Evolutionary conservation across 2,797 vertebrate species (phyloP).

Genomic region (Gephyroberyx darwinii): DNA sequence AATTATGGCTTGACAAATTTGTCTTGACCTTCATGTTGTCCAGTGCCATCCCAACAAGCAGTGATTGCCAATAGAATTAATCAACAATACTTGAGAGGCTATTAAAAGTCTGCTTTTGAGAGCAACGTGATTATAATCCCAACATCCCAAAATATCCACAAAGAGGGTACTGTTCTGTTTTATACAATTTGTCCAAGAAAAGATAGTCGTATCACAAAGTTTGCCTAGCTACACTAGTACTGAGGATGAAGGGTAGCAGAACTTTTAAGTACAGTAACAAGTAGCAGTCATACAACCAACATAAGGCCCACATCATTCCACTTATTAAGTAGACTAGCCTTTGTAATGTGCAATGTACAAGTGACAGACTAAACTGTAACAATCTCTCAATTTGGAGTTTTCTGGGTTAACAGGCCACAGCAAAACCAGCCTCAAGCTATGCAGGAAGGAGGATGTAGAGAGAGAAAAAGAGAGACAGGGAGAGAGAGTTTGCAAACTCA

Average conservation of each 20-base stretch:
- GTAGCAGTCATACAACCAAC: background rate
- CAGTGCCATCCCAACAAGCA: too few relatives aligned
- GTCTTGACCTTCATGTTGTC: background rate
- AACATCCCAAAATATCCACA: background rate
- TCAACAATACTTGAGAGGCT: too few relatives aligned
- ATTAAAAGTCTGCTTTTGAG: background rate
- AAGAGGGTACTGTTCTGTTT: background rate
- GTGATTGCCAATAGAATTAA: too few relatives aligned
- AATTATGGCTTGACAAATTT: background rate
- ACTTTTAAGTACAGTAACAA: background rate
- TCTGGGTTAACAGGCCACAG: slow-evolving; percentile 49
- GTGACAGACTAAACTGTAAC: slow-evolving; percentile 16
- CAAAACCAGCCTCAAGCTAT: slow-evolving; percentile 34
- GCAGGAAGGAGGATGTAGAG: slow-evolving; percentile 1
- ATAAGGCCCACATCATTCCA: background rate
- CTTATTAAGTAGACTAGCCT: background rate
- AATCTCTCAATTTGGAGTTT: slow-evolving; percentile 11
- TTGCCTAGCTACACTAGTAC: too few relatives aligned
- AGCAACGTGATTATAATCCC: background rate
- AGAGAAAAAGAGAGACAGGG: slow-evolving; percentile 1
- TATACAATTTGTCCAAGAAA: too few relatives aligned
- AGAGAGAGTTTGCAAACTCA: slow-evolving; percentile 23
- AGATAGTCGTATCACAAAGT: too few relatives aligned
- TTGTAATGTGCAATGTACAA: background rate
- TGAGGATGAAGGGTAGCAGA: background rate